A percentile compares a stretch with the other conserved stretches of the same genome.
phyloP scores from a whole-genome alignment of 2,113 vertebrate genomes.

The Vicugna pacos region DNA sequence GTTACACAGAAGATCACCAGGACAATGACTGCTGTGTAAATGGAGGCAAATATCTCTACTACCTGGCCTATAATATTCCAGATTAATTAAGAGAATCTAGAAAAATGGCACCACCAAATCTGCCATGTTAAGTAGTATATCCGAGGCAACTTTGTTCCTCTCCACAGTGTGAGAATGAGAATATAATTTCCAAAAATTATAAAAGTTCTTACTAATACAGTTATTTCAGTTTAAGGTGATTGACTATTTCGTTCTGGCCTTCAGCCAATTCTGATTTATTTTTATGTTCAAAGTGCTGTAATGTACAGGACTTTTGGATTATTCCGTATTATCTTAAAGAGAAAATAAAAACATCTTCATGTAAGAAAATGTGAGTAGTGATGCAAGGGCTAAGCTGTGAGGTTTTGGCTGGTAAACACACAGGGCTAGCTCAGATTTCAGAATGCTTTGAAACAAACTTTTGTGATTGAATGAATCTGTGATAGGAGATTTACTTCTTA shows the following conservation, averaged over 20 bases:
- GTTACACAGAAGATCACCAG: not conserved
- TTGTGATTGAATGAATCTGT: not conserved
- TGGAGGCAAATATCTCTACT: not conserved
- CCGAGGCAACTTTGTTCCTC: not conserved
- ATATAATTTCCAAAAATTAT: not conserved
- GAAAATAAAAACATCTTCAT: conserved; percentile 16
- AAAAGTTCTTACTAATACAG: not conserved
- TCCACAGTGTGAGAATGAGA: not conserved
- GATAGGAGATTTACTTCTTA: not conserved
- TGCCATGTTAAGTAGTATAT: not conserved
- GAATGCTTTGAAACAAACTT: not conserved
- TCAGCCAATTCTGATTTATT: not conserved
- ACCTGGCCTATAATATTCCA: not conserved
- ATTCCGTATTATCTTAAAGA: not conserved
- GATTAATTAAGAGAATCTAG: not conserved
- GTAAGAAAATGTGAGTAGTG: not conserved
- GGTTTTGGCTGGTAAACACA: not conserved
- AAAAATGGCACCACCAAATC: not conserved
- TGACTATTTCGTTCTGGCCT: not conserved
- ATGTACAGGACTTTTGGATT: not conserved
- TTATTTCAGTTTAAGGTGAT: not conserved
- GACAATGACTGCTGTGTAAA: not conserved
- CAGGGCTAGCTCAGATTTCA: not conserved
- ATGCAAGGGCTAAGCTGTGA: not conserved
- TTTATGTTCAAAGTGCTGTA: not conserved